These are phyloP conservation scores for Drosophila emarginata DNA, from an alignment of 2,888 invertebrate genomes.

Conservation along the genomic window DNA sequence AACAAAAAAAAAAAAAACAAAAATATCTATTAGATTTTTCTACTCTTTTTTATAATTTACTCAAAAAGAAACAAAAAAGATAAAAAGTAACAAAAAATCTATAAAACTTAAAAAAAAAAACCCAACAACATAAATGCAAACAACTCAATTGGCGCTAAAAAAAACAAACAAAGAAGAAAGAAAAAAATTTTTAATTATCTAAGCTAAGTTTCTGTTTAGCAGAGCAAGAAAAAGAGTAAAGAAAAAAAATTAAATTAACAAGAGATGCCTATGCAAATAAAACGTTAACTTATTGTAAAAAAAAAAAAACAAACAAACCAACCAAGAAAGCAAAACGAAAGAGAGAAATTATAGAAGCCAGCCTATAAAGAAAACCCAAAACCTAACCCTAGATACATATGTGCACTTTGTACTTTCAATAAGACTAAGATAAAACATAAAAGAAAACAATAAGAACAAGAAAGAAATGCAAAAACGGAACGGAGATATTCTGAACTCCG, in stretches of 20 bases:
- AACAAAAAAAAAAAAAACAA: constrained; percentile 52
- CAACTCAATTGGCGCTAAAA: constrained; percentile 19
- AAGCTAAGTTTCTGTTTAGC: constrained; percentile 33
- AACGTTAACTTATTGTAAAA: constrained; percentile 72
- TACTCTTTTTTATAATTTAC: constrained; percentile 77
- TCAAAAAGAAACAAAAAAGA: constrained; percentile 48
- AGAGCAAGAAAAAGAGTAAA: constrained; percentile 35
- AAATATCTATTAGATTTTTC: constrained; percentile 76
- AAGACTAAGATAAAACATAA: constrained; percentile 41
- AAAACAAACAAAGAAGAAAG: constrained; percentile 4
- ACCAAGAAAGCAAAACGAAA: constrained; percentile 12
- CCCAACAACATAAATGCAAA: constrained; percentile 31
- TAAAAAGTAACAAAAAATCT: constrained; percentile 52
- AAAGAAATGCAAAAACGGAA: constrained; percentile 28
- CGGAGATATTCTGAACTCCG: background rate
- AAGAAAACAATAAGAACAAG: constrained; percentile 30
- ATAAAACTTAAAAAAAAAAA: constrained; percentile 42
- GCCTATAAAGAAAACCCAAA: constrained; percentile 43
- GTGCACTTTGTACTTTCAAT: constrained; percentile 74
- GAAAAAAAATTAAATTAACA: constrained; percentile 26
- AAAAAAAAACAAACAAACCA: constrained; percentile 22
- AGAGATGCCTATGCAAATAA: constrained; percentile 67
- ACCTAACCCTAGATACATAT: constrained; percentile 50
- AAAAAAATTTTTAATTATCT: constrained; percentile 3
- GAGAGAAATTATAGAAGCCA: constrained; percentile 43